These are phyloP conservation scores for Melanerpes aurifrons DNA, from an alignment of 2,113 vertebrate genomes.

Conservation along the genomic window DNA sequence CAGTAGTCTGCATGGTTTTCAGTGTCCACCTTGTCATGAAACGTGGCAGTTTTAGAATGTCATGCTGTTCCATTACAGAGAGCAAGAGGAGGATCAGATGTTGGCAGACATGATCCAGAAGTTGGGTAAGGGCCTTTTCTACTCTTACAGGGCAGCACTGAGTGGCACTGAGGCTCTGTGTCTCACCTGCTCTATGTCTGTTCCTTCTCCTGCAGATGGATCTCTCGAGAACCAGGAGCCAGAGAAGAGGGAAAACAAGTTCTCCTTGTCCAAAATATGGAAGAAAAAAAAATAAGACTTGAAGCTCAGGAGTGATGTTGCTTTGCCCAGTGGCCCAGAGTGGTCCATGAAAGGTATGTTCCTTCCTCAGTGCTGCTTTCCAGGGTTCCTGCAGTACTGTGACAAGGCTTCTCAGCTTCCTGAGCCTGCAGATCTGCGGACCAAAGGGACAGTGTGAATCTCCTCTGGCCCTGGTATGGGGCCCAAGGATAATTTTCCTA, in stretches of 20 bases:
- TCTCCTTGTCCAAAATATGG: conserved; percentile 59
- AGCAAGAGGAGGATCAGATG: conserved; percentile 91
- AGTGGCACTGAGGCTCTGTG: neutral
- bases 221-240: neutral
- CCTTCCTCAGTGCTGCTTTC: neutral
- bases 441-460: neutral
- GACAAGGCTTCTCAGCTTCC: neutral
- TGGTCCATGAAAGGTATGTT: neutral
- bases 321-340: neutral
- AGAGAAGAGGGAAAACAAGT: conserved; percentile 70
- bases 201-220: conserved; percentile 51
- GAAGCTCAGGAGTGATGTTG: conserved; percentile 15
- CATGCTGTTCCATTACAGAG: conserved; percentile 75
- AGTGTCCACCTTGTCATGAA: neutral
- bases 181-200: neutral
- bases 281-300: conserved; percentile 64
- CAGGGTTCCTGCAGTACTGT: neutral
- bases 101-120: conserved; percentile 90
- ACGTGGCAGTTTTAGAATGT: neutral
- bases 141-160: neutral
- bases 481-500: neutral
- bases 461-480: neutral
- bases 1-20: neutral
- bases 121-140: conserved; percentile 77
- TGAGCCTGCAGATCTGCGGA: neutral